Evolutionary conservation across 2,888 invertebrate genomes (phyloP), one percentile per base, ranked within the genome.

Genomic region (Serripes groenlandicus): DNA sequence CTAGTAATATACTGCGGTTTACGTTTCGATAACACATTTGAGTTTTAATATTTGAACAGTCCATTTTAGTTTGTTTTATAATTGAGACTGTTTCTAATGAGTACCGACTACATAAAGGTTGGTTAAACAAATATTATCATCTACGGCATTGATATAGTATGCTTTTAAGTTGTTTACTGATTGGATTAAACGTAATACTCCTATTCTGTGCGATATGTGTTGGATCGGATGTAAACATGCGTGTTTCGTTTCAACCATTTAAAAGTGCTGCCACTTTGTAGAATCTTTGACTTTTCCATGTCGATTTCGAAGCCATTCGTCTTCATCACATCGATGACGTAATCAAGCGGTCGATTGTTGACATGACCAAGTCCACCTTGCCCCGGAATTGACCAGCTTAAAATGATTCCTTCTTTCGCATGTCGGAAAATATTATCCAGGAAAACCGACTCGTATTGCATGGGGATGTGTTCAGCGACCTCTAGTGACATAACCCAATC

Each of bases 401-500:
- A 56, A 18, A 89, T 54, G 9, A 89, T 58, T 0, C 88, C 89
- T 34, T 85, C 83, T 56, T 75, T 76, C 0, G 86, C 83, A 75
- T 88, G 88, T 7, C 88, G 58, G 11, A 77, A 78, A 28, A 88
- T 70, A 56, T 88, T 88, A 56, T 88, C 85, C 4, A 88, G 35
- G 64, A 72, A 88, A 15, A 81, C 58, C n/a, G 54, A 56, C 68
- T 88, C 86, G 28, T 52, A 86, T n/a, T 86, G 4, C 15, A 37
- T 32, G 26, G 88, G 88, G 54, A 88, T 86, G 70, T 88, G 88
- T 68, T 88, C 88, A 3, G 88, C 88, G 0, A 88, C 83, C 64
- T 89, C 89, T 21, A 89, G 62, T 69, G 87, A 86, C 37, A 89
- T 78, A 11, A 87, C 73, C 88, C 88, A 89, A 60, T 89, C 88